Conservation (phyloP, 2,888 invertebrate genomes). For the Tridacna gigas region DNA sequence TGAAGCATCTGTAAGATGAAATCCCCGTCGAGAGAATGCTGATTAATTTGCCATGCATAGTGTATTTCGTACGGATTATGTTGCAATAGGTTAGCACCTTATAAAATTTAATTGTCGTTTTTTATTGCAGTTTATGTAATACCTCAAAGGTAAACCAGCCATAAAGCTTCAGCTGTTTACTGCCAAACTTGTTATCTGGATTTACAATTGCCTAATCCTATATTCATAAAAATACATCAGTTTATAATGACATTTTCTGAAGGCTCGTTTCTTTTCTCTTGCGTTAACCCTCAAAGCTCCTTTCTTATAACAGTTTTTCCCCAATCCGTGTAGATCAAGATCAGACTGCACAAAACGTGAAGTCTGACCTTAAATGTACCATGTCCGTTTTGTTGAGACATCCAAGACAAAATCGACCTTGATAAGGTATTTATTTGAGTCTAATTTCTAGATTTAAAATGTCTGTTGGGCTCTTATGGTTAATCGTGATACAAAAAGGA, state of each 20-base stretch:
- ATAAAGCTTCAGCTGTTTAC: slow-evolving; percentile 23
- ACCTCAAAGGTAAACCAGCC: slow-evolving; percentile 13
- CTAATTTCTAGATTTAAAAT: too few species aligned
- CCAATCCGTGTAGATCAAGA: too few species aligned
- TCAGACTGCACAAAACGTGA: too few species aligned
- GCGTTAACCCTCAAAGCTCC: too few species aligned
- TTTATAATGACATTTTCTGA: slow-evolving; percentile 4
- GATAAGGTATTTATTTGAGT: too few species aligned
- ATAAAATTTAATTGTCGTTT: slow-evolving; percentile 3
- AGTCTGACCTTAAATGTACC: too few species aligned
- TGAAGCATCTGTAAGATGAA: not conserved
- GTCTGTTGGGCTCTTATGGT: too few species aligned
- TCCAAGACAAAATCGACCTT: too few species aligned
- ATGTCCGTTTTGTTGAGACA: too few species aligned
- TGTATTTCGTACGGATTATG: not conserved
- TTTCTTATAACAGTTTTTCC: too few species aligned
- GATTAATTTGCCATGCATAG: not conserved
- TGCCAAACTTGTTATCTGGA: slow-evolving; percentile 16
- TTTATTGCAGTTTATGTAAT: slow-evolving; percentile 9
- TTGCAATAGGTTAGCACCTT: slow-evolving; percentile 2
- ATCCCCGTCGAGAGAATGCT: slow-evolving; percentile 2
- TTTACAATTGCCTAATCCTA: slow-evolving; percentile 19
- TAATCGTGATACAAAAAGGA: too few species aligned
- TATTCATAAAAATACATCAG: slow-evolving; percentile 6
- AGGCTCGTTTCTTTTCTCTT: too few species aligned